Conservation (phyloP, 2,888 invertebrate genomes). For the Orthosia cruda region DNA sequence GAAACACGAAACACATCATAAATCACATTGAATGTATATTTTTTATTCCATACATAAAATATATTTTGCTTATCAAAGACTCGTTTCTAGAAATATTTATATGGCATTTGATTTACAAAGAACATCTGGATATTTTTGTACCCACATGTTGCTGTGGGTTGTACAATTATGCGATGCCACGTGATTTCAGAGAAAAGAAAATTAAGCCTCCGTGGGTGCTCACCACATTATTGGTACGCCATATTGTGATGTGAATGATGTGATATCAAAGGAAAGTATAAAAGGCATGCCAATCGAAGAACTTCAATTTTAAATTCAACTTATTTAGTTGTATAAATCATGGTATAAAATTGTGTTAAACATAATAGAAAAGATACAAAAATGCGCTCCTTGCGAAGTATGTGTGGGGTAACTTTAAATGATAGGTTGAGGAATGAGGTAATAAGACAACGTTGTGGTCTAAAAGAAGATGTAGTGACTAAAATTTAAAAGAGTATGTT, state of each 20-base stretch:
- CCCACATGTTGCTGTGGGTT: slow-evolving; percentile 1
- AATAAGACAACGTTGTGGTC: no score
- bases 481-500: no score
- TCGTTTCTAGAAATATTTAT: slow-evolving; percentile 16
- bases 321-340: no score
- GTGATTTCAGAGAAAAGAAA: slow-evolving; percentile 14
- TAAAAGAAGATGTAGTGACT: no score
- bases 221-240: neutral
- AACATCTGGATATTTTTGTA: neutral
- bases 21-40: neutral
- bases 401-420: no score
- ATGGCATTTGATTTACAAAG: slow-evolving; percentile 11
- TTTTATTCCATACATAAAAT: neutral
- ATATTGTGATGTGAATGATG: neutral
- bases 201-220: neutral
- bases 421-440: no score
- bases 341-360: no score
- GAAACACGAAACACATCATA: neutral
- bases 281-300: neutral
- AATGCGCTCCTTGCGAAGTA: no score
- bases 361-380: no score
- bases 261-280: slow-evolving; percentile 12
- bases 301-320: neutral
- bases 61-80: neutral
- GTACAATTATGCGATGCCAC: neutral